phyloP scores from a whole-genome alignment of 1,140 invertebrate genomes.

The Papilio xuthus region DNA sequence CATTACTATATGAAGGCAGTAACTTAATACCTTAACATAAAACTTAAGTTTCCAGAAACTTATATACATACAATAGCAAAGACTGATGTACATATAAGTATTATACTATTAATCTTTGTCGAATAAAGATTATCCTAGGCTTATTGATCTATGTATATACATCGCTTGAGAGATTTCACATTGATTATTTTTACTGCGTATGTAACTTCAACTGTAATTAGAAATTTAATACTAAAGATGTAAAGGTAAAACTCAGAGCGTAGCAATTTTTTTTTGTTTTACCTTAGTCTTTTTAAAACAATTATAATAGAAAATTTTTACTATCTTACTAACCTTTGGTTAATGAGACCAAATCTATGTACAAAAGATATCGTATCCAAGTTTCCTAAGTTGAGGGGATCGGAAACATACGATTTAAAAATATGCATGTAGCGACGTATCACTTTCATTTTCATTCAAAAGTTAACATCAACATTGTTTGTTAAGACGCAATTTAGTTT shows the following conservation, averaged over 20 bases:
- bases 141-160: background rate
- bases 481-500: background rate
- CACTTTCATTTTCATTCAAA: background rate
- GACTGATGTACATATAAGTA: background rate
- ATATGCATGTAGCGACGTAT: background rate
- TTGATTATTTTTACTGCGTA: background rate
- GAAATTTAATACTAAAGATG: too few relatives aligned
- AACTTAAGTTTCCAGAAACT: background rate
- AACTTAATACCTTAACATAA: background rate
- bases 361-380: too few relatives aligned
- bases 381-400: too few relatives aligned
- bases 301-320: too few relatives aligned
- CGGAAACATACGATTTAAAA: too few relatives aligned
- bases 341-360: too few relatives aligned
- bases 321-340: too few relatives aligned
- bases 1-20: background rate
- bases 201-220: background rate
- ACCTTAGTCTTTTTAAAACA: too few relatives aligned
- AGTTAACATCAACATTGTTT: background rate
- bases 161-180: conserved; percentile 8
- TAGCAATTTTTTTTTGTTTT: too few relatives aligned
- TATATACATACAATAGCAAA: too few relatives aligned
- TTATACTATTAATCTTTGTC: background rate
- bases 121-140: conserved; percentile 7
- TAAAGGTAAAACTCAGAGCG: background rate